phyloP scores from a whole-genome alignment of 2,113 vertebrate species.

The Paratilapia polleni region DNA sequence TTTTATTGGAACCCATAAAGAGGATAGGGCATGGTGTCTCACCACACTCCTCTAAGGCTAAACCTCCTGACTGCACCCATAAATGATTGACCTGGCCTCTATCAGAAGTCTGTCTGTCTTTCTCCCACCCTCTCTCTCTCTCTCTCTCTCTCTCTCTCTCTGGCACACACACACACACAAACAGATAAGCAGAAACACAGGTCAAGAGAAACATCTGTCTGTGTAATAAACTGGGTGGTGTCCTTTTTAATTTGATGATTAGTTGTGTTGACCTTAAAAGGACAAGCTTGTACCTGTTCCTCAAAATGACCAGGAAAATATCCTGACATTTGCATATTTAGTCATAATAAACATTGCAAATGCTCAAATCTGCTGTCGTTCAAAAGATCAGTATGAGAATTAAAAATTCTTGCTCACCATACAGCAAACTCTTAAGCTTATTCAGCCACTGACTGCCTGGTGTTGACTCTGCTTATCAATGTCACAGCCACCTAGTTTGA shows the following conservation, averaged over 20 bases:
- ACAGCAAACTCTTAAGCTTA: neutral
- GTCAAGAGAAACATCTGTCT: constrained; percentile 69
- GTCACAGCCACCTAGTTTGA: constrained; percentile 56
- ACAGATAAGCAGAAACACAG: constrained; percentile 65
- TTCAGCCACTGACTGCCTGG: neutral
- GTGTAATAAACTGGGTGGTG: constrained; percentile 57
- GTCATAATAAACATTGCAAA: neutral
- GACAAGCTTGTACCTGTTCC: neutral
- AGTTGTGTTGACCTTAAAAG: neutral
- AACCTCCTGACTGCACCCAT: constrained; percentile 60
- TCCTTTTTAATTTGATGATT: constrained; percentile 48
- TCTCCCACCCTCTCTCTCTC: constrained; percentile 13
- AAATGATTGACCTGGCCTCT: constrained; percentile 80
- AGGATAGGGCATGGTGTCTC: constrained; percentile 61
- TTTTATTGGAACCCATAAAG: constrained; percentile 79
- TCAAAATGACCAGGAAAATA: neutral
- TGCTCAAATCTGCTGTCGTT: neutral
- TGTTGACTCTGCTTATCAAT: constrained; percentile 54
- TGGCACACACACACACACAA: constrained; percentile 17
- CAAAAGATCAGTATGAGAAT: accelerated
- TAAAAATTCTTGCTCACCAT: neutral
- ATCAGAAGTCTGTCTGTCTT: constrained; percentile 57
- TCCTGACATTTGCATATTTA: neutral
- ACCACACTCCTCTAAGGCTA: constrained; percentile 51
- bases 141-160: neutral